A percentile compares a stretch with the other conserved stretches of the same genome.
Conservation (phyloP, 1,140 invertebrate species). For the Bactericera cockerelli region DNA sequence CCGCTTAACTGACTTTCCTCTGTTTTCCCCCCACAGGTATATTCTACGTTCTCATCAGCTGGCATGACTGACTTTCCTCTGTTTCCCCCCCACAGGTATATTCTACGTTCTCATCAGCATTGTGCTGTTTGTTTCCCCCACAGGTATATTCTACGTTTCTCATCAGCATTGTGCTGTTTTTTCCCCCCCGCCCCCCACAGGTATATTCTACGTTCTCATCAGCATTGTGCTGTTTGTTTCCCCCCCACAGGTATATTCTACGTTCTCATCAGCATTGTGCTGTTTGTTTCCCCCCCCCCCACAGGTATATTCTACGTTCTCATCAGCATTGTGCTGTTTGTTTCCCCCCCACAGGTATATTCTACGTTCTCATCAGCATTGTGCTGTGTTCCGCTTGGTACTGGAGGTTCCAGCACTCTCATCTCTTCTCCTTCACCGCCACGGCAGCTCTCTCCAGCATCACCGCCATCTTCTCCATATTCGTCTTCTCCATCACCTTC, state of each 20-base stretch:
- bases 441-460: conserved; percentile 41
- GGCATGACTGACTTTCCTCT: no score
- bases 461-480: conserved; percentile 40
- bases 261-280: no score
- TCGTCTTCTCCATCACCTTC: conserved; percentile 34
- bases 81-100: no score
- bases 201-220: no score
- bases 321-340: no score
- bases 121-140: conserved; percentile 21
- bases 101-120: no score
- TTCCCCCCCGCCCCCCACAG: no score
- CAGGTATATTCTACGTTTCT: conserved; percentile 25
- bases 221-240: no score
- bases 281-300: no score
- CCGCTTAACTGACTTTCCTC: conserved; percentile 13
- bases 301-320: no score
- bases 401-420: conserved; percentile 41
- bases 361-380: conserved; percentile 27
- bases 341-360: conserved; percentile 21
- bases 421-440: conserved; percentile 44
- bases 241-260: conserved; percentile 23
- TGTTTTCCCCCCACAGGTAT: no score
- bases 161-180: conserved; percentile 29
- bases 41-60: conserved; percentile 21
- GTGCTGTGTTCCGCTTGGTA: conserved; percentile 42